Base-by-base conservation (phyloP, 1,140 invertebrate species). In the Oncopodura yosiiana region DNA sequence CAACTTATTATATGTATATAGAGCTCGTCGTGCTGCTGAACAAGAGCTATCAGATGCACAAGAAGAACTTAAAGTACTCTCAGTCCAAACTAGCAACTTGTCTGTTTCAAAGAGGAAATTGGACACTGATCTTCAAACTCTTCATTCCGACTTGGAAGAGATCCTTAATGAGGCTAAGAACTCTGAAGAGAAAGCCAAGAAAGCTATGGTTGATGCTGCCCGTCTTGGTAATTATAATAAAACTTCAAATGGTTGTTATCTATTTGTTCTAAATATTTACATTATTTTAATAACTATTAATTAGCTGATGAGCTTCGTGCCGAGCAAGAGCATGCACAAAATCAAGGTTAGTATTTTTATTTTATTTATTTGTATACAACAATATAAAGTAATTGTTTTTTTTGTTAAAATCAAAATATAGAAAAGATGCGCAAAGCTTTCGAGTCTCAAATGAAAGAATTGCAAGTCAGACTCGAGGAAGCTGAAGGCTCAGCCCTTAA, bases 291-390 rank as follows among this genome's bases (percentile, higher is more conserved):
- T n/a, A n/a, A n/a, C n/a, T n/a, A n/a, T n/a, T n/a, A n/a, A n/a
- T 79, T 99, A 12, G 94, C 94, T 62, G 95, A 99, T 72, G 94
- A 99, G 72, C 83, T 99, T 64, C 82, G 94, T 70, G 91, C 93
- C 63, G 95, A 99, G 78, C 95, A 99, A 74, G 94, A 98, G 69
- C 94, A 98, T 74, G 89, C 92, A 65, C 84, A 92, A 72, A 91
- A 90, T 65, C 89, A 95, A 73, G 94, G n/a, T n/a, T n/a, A n/a
- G n/a, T n/a, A n/a, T n/a, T n/a, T n/a, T n/a, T n/a, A n/a, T n/a
- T n/a, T n/a, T n/a, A n/a, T n/a, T n/a, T n/a, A n/a, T n/a, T n/a
- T n/a, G n/a, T n/a, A n/a, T n/a, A n/a, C n/a, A n/a, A n/a, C n/a
- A n/a, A n/a, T n/a, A n/a, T n/a, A n/a, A n/a, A n/a, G n/a, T n/a